Evolutionary conservation across 2,113 vertebrate genomes (phyloP).

Genomic region (Lophura nycthemera): DNA sequence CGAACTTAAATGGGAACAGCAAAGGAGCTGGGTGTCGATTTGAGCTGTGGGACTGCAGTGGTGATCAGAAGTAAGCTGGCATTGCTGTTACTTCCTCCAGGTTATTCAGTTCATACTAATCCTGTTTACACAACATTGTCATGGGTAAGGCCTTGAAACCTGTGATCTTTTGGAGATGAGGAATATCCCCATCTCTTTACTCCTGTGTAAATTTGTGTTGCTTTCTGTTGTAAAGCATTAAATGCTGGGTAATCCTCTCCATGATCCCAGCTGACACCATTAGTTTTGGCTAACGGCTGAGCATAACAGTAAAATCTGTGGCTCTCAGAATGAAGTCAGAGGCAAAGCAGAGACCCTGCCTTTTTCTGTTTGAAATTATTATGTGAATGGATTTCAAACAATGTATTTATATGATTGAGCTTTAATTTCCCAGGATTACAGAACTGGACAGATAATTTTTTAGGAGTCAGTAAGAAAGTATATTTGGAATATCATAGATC

Average conservation of each 20-base stretch:
- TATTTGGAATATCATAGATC: background rate
- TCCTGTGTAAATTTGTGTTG: background rate
- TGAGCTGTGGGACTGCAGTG: conserved; percentile 96
- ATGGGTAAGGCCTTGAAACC: background rate
- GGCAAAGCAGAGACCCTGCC: background rate
- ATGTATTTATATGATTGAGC: background rate
- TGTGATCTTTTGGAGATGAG: background rate
- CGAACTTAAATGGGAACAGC: conserved; percentile 72
- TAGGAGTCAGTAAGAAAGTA: background rate
- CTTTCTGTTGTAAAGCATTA: background rate
- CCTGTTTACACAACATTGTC: background rate
- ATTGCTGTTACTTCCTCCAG: background rate
- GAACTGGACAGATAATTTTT: background rate
- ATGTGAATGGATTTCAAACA: background rate
- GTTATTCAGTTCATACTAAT: background rate
- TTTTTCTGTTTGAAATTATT: background rate
- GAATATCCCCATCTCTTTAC: background rate
- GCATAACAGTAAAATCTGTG: background rate
- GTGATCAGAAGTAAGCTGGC: conserved; percentile 88
- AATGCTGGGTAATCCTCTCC: background rate
- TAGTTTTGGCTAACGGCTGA: background rate
- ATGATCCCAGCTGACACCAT: background rate
- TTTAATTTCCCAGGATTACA: background rate
- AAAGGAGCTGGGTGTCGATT: conserved; percentile 85
- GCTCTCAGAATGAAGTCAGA: background rate